Conservation (phyloP, 2,113 vertebrate genomes). For the Hystrix cristata region DNA sequence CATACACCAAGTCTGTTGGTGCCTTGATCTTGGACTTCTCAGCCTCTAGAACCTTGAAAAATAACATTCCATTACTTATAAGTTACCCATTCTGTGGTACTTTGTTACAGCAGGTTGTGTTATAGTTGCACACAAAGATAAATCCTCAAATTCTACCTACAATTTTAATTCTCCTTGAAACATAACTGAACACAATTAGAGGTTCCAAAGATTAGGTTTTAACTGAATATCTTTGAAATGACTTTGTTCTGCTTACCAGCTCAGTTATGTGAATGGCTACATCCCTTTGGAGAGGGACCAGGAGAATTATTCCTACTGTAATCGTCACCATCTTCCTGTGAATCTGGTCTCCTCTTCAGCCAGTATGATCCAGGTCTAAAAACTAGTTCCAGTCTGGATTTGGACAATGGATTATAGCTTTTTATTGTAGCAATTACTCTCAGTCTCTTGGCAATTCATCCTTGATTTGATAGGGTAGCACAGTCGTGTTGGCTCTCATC, state of each 20-base stretch:
- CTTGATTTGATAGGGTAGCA: background rate
- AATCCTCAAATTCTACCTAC: background rate
- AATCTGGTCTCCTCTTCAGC: background rate
- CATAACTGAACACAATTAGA: background rate
- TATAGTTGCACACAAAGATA: background rate
- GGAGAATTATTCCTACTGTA: background rate
- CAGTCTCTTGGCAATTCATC: constrained; percentile 1
- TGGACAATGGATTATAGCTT: background rate
- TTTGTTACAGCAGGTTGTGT: background rate
- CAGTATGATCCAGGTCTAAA: background rate
- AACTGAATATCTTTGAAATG: background rate
- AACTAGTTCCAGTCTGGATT: background rate
- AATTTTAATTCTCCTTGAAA: background rate
- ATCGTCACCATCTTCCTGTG: background rate
- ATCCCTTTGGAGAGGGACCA: background rate
- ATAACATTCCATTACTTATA: background rate
- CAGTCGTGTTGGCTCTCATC: background rate
- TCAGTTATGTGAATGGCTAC: background rate
- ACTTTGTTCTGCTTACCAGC: background rate
- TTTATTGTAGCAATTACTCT: background rate
- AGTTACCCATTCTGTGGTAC: background rate
- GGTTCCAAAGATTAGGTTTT: background rate
- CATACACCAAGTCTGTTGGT: background rate
- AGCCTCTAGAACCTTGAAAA: background rate
- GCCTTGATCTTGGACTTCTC: background rate